A percentile compares a stretch with the other conserved stretches of the same genome.
Evolutionary conservation across 2,888 invertebrate species (phyloP).

Genomic region (Didymodactylos carnosus): DNA sequence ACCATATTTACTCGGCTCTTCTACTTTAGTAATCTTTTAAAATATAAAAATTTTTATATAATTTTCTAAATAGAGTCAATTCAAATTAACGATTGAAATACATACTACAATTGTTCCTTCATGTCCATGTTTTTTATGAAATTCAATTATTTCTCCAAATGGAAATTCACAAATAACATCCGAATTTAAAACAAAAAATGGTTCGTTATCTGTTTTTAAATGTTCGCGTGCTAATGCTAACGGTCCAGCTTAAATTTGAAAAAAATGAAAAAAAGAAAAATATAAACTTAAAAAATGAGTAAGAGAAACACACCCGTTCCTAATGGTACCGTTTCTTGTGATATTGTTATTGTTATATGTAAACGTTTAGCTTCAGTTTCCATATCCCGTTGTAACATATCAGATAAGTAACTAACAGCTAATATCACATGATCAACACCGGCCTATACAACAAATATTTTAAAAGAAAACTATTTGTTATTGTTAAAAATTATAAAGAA

Average conservation of each 20-base stretch:
- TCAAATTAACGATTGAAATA: neutral
- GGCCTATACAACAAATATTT: conserved; percentile 29
- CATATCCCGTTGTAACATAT: conserved; percentile 84
- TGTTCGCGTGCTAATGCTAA: conserved; percentile 65
- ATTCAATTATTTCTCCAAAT: conserved; percentile 73
- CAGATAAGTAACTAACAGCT: conserved; percentile 90
- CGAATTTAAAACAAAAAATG: conserved; percentile 94
- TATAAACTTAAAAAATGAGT: neutral
- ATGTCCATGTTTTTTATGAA: conserved; percentile 72
- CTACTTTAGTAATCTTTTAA: conserved; percentile 58
- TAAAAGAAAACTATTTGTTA: too few relatives aligned
- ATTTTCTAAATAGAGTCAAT: too few relatives aligned
- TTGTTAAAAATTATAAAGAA: too few relatives aligned
- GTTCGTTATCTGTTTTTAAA: conserved; percentile 51
- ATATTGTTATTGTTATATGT: conserved; percentile 72
- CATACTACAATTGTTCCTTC: conserved; percentile 76
- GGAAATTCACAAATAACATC: conserved; percentile 99
- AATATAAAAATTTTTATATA: too few relatives aligned
- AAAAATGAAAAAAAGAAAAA: neutral
- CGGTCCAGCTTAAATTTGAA: conserved; percentile 54
- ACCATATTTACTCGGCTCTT: conserved; percentile 97
- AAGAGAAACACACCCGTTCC: conserved; percentile 47
- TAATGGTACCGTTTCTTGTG: conserved; percentile 81
- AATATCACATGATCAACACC: conserved; percentile 57
- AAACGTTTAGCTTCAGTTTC: conserved; percentile 40